Evolutionary conservation across 2,888 invertebrate species (phyloP), one percentile per base, ranked within the genome.

Genomic region (Drosophila cognata): DNA sequence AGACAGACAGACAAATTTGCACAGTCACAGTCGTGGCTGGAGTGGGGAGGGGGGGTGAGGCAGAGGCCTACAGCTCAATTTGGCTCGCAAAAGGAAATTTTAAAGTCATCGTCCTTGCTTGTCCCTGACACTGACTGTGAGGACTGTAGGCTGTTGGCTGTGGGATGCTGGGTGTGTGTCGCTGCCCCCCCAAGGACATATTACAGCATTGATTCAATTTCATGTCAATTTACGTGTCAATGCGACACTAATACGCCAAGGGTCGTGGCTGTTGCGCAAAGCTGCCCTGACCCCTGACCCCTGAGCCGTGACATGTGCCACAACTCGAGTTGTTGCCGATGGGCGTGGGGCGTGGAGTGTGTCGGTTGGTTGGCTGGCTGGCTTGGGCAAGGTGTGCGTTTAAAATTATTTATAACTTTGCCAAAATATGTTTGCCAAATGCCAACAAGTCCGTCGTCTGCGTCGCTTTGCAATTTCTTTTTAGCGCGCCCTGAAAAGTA

Each of bases 171-270:
- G 46, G 71, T 59, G 64, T 65, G 64, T 80, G 76, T 67, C 75
- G 66, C 57, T 81, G 79, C 78, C 89, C 93, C 91, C 91, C 92
- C 86, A 86, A 91, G 92, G 93, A 91, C 92, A 91, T 91, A 92
- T 93, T 93, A 92, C 91, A 89, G 90, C 91, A 93, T 93, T 93
- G 93, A 93, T 93, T 93, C 93, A 93, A 93, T 93, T 93, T 93
- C 91, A 92, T 92, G 93, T 93, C 93, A 93, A 93, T 93, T 93
- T 93, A 91, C 92, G 89, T 93, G 93, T 93, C 93, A 93, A 93
- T 93, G 90, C 91, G 93, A 93, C 88, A 88, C 91, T 91, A 92
- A 92, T 92, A 88, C 88, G 78, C 88, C 76, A 59, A 76, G 86
- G 81, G 83, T 81, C 84, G 81, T 82, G 77, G 79, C 71, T 75